Evolutionary conservation across 2,113 vertebrate genomes (phyloP).

Genomic region (Notarius quadriscutis): DNA sequence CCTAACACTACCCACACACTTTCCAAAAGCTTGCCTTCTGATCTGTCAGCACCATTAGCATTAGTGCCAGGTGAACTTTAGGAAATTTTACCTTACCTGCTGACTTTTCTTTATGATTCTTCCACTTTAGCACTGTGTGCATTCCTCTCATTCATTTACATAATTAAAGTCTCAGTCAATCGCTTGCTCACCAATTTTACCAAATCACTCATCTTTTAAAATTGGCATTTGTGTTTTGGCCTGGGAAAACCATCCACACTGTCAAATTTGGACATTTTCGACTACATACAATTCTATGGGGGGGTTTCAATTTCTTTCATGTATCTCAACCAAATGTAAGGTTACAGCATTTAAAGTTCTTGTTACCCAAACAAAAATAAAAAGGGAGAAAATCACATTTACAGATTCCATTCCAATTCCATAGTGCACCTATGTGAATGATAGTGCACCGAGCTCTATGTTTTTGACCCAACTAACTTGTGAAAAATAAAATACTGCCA

Average conservation of each 20-base stretch:
- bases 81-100: not conserved
- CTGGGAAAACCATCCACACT: not conserved
- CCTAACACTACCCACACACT: constrained; percentile 28
- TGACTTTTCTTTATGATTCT: not conserved
- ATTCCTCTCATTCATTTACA: not conserved
- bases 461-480: not conserved
- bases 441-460: not conserved
- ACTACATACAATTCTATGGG: not conserved
- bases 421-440: not conserved
- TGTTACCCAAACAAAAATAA: not conserved
- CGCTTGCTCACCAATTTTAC: not conserved
- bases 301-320: not conserved
- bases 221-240: not conserved
- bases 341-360: not conserved
- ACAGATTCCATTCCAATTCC: not conserved
- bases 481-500: not conserved
- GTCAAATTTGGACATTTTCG: not conserved
- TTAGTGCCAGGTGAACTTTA: not conserved
- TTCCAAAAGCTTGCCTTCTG: constrained; percentile 11
- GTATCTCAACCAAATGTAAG: not conserved
- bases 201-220: not conserved
- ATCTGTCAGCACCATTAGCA: constrained; percentile 22
- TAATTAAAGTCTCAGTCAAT: not conserved
- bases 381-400: not conserved
- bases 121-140: not conserved